Conservation (phyloP, 2,113 vertebrate species). For the Calyptomena viridis region DNA sequence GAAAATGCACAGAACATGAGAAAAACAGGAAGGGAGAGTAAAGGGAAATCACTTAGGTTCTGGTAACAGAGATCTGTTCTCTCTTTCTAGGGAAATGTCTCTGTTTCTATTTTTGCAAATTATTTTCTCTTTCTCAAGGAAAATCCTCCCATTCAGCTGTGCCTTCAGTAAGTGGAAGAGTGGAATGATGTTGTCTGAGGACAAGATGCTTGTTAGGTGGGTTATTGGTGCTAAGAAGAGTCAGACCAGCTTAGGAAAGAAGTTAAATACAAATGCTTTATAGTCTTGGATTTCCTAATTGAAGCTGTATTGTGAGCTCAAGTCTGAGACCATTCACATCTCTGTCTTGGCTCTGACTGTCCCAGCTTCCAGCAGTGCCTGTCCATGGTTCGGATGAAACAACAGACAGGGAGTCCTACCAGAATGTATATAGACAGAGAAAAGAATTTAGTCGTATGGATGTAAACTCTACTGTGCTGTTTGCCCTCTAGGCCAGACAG, state of each 20-base stretch:
- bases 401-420: not conserved
- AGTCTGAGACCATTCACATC: not conserved
- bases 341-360: not conserved
- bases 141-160: not conserved
- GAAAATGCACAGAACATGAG: not conserved
- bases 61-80: not conserved
- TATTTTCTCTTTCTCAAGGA: not conserved
- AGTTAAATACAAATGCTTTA: not conserved
- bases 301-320: not conserved
- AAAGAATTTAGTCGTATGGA: not conserved
- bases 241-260: not conserved
- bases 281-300: not conserved
- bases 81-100: not conserved
- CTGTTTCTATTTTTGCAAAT: not conserved
- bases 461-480: not conserved
- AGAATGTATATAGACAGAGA: not conserved
- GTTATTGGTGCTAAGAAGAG: not conserved
- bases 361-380: not conserved
- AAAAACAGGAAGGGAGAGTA: not conserved
- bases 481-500: not conserved
- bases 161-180: not conserved
- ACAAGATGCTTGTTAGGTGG: not conserved
- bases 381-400: not conserved
- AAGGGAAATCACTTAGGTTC: not conserved
- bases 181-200: not conserved